Evolutionary conservation across 2,113 vertebrate genomes (phyloP).

Genomic region (Turdus rufiventris): DNA sequence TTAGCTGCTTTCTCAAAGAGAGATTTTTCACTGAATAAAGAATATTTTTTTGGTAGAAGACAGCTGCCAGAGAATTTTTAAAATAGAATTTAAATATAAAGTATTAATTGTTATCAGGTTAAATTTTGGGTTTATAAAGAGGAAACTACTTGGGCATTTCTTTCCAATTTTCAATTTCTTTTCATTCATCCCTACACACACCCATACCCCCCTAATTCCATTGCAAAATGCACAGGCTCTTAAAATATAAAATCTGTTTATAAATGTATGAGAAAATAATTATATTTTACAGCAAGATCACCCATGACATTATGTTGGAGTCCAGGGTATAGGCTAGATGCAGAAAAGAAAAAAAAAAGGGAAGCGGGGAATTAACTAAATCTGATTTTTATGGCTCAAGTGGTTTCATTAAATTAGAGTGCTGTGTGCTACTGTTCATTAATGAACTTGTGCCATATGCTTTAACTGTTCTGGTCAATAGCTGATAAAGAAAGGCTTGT

Average conservation of each 20-base stretch:
- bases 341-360: conserved; percentile 57
- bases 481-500: conserved; percentile 80
- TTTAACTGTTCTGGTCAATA: conserved; percentile 87
- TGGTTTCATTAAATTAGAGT: conserved; percentile 96
- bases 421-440: conserved; percentile 89
- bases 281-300: conserved; percentile 62
- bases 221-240: neutral
- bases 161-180: neutral
- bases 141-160: neutral
- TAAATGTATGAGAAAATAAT: conserved; percentile 63
- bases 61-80: conserved; percentile 65
- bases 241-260: conserved; percentile 46
- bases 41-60: conserved; percentile 67
- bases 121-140: conserved; percentile 12
- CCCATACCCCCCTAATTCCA: neutral
- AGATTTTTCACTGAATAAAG: conserved; percentile 75
- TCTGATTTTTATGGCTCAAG: conserved; percentile 93
- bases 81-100: conserved; percentile 58
- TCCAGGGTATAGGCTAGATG: conserved; percentile 70
- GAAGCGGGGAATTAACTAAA: conserved; percentile 77
- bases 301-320: conserved; percentile 65
- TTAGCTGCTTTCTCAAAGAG: conserved; percentile 74
- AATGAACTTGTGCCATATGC: conserved; percentile 96
- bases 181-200: neutral
- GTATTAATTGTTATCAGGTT: conserved; percentile 49